Evolutionary conservation across 2,888 invertebrate species (phyloP), one percentile per base, ranked within the genome.

Genomic region (Thysanoteuthis rhombus): DNA sequence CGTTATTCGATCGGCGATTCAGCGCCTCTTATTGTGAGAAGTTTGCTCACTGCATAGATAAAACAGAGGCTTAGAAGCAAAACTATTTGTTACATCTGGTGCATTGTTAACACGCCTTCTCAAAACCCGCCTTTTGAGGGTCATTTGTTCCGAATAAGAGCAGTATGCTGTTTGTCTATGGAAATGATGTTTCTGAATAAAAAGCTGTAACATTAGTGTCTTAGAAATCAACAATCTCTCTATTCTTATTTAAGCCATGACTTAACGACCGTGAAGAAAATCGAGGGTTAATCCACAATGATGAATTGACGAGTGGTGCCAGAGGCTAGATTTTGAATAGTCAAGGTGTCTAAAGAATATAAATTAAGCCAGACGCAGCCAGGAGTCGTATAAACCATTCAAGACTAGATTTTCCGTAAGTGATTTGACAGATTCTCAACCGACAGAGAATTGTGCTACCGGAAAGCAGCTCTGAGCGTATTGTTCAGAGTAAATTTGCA

Each of bases 391-490:
- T 10, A n/a, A 75, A 28, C 25, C 58, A 58, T 58, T 28, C 25
- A 58, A n/a, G n/a, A 75, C n/a, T 75, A n/a, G 75, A n/a, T n/a
- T 75, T 75, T 75, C 75, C 75, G 75, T 75, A 75, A 75, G n/a
- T 75, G n/a, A 75, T 75, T 75, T 19, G 75, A 75, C n/a, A 10
- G 75, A 75, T 75, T n/a, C n/a, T n/a, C 75, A n/a, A 25, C 58
- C 58, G n/a, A 12, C 0, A 75, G 75, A 75, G n/a, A 75, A 32
- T 75, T 32, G 8, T 75, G 75, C n/a, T 75, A n/a, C 75, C 75
- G n/a, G 16, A 75, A 75, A 75, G n/a, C n/a, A 32, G 75, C 75
- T 75, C 32, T 10, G 75, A 75, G 75, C n/a, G 10, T 8, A n/a
- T n/a, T 75, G 75, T n/a, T 75, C 75, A 75, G 75, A 75, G n/a